Percentiles rank a stretch among this genome's conserved stretches.
These are phyloP conservation scores for Colistium nudipinnis DNA, from an alignment of 2,113 vertebrate species.

Conservation along the genomic window DNA sequence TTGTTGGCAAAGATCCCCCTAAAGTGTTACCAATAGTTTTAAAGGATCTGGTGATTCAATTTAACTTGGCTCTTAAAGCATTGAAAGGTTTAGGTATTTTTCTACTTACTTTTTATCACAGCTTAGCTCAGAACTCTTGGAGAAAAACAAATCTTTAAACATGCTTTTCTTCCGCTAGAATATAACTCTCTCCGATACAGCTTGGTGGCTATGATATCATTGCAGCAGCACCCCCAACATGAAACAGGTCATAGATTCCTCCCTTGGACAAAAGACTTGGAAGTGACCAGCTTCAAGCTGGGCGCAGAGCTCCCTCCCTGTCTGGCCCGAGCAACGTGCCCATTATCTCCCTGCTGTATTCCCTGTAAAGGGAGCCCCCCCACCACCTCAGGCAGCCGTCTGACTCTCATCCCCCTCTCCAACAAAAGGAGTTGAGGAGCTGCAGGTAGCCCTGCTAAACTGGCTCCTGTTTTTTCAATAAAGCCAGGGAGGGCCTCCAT, in stretches of 20 bases:
- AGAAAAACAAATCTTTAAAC: no score
- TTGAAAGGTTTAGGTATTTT: no score
- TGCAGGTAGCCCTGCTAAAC: constrained; percentile 66
- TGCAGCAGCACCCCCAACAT: constrained; percentile 24
- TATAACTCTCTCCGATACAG: not conserved
- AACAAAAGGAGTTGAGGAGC: constrained; percentile 50
- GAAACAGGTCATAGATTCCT: constrained; percentile 51
- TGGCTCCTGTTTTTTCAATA: constrained; percentile 15
- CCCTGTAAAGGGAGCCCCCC: constrained; percentile 46
- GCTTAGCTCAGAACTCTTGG: no score
- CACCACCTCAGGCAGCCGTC: constrained; percentile 13
- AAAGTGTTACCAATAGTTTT: no score
- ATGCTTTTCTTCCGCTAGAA: no score
- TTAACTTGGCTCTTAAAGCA: no score
- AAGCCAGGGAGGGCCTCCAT: constrained; percentile 22
- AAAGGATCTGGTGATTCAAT: no score
- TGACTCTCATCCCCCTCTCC: constrained; percentile 31
- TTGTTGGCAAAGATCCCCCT: no score
- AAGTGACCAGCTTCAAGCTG: constrained; percentile 60
- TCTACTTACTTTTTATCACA: no score
- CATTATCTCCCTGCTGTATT: constrained; percentile 54
- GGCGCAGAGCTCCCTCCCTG: constrained; percentile 17
- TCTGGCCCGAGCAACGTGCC: constrained; percentile 15
- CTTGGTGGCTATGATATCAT: constrained; percentile 42
- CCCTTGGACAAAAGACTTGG: constrained; percentile 59